Evolutionary conservation across 2,113 vertebrate genomes (phyloP).

Genomic region (Sander vitreus): DNA sequence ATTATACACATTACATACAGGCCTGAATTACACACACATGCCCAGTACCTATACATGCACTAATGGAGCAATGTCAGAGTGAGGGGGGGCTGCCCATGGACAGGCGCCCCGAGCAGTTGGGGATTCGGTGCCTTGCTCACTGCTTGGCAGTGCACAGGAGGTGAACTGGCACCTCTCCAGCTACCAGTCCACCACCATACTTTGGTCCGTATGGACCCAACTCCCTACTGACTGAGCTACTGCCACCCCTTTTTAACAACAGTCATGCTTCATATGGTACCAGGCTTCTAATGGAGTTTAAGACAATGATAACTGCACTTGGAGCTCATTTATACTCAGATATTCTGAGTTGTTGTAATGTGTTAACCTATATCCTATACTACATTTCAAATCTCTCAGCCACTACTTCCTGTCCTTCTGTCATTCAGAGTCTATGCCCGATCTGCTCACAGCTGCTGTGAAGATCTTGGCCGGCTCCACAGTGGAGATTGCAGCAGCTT

Average conservation of each 20-base stretch:
- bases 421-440: conserved; percentile 53
- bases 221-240: no score
- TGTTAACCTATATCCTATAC: not conserved
- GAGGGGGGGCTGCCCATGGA: no score
- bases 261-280: not conserved
- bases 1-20: no score
- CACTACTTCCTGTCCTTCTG: conserved; percentile 1
- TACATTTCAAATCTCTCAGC: conserved; percentile 2
- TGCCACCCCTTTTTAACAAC: not conserved
- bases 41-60: no score
- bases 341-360: not conserved
- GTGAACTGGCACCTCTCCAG: no score
- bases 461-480: conserved; percentile 58
- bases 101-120: no score
- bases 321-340: not conserved
- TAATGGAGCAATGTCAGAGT: no score
- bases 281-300: not conserved
- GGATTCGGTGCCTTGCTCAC: no score
- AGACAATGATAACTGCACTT: not conserved
- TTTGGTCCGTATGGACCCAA: no score
- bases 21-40: no score
- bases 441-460: conserved; percentile 67
- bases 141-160: no score
- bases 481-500: conserved; percentile 75
- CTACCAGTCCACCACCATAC: no score